Evolutionary conservation across 2,797 vertebrate species (phyloP).

Genomic region (Xenops minutus): DNA sequence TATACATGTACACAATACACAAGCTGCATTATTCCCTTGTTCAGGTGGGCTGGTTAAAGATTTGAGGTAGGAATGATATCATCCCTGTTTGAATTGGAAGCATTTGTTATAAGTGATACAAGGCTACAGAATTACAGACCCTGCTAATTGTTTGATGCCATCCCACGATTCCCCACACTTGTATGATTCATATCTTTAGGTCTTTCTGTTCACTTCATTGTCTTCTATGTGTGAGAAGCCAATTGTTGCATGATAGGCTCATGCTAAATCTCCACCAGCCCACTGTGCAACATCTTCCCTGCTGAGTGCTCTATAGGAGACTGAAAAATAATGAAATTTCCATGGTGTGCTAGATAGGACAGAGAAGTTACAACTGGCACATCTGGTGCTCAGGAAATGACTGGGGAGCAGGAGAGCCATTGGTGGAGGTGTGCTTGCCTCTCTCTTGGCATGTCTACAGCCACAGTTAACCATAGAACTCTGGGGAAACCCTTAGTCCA

Average conservation of each 20-base stretch:
- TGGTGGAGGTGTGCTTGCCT: not conserved
- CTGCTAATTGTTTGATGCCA: not conserved
- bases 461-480: not conserved
- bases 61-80: not conserved
- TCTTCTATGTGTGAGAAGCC: not conserved
- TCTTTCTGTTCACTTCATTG: not conserved
- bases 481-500: not conserved
- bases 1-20: no score
- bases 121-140: not conserved
- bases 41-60: not conserved
- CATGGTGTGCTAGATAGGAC: accelerated
- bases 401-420: not conserved
- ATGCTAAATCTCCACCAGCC: not conserved
- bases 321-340: not conserved
- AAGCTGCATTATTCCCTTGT: not conserved
- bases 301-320: not conserved
- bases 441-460: accelerated
- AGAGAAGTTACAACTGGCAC: not conserved
- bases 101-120: not conserved
- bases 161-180: not conserved
- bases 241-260: not conserved
- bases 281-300: not conserved
- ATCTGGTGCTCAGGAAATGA: not conserved
- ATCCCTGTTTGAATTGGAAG: not conserved
- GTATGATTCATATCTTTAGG: not conserved